Base-by-base conservation (phyloP, 2,113 vertebrate species). In the Setophaga coronata region DNA sequence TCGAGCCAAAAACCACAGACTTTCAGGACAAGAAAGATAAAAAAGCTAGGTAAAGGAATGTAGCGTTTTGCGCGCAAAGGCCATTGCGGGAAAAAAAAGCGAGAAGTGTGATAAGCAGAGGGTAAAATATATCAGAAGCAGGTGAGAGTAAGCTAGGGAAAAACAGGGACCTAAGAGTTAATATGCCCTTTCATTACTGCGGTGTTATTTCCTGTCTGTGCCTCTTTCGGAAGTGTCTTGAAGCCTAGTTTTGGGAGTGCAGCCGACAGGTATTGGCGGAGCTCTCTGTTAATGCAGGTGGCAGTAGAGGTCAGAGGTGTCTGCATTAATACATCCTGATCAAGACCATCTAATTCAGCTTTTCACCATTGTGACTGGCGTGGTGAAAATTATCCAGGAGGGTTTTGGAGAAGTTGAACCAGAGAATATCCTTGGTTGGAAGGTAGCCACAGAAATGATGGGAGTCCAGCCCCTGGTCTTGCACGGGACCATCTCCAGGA, bases 171-270 rank as follows among this genome's bases (percentile, higher is more conserved):
- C 14, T n/a, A 9, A 33, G 16, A 38, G 9, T 47, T 47, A 10
- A 6, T 57, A 58, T 50, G 40, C 4, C 2, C 2, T 33, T 43
- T 18, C 0, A 6, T 17, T 11, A 2, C 23, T 36, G 2, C 1
- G 4, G 7, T 5, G 7, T 25, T 16, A 6, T 36, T 36, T 31
- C 4, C 9, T 53, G 13, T 34, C 33, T 6, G 28, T 38, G 2
- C 9, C 14, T 15, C 2, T 42, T n/a, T 47, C 6, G 12, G 17
- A 36, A 40, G 2, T 6, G 38, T 29, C 70, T 4, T 29, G 9
- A 31, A 53, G n/a, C 4, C 6, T 21, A 0, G 23, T 36, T 13
- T 36, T 26, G 8, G 7, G 12, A 4, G 1, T 25, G 4, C 31
- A 17, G 7, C 18, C 20, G 9, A 3, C 4, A 14, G 15, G 12